Conservation (phyloP, 1,140 invertebrate genomes). For the Heliconius hewitsoni region DNA sequence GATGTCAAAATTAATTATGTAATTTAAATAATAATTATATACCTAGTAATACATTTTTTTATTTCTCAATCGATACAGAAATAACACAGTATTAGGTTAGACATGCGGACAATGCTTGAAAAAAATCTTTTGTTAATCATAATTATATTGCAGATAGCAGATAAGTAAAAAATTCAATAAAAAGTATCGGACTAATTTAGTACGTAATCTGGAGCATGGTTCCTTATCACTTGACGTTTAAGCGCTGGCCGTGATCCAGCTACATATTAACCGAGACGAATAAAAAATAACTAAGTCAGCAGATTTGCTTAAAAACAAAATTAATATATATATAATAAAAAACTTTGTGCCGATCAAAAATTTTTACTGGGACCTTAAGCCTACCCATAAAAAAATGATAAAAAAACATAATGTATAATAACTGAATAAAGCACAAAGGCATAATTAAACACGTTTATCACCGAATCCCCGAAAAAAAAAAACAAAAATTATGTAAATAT, state of each 20-base stretch:
- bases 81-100: no score
- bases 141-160: no score
- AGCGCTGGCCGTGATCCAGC: slow-evolving; percentile 18
- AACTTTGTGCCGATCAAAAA: neutral
- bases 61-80: no score
- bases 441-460: neutral
- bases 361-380: no score
- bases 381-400: neutral
- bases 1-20: no score
- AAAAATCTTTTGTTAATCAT: no score
- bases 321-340: neutral
- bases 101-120: no score
- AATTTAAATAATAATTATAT: no score
- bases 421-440: no score
- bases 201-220: neutral
- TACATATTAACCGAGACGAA: slow-evolving; percentile 17
- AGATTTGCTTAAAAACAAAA: neutral
- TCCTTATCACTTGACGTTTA: slow-evolving; percentile 14
- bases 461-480: neutral
- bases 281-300: slow-evolving; percentile 8
- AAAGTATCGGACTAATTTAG: neutral
- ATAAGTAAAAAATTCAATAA: neutral
- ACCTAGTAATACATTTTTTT: no score
- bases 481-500: neutral
- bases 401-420: neutral